Conservation (phyloP, 1,140 invertebrate species). For the Marisa cornuarietis region DNA sequence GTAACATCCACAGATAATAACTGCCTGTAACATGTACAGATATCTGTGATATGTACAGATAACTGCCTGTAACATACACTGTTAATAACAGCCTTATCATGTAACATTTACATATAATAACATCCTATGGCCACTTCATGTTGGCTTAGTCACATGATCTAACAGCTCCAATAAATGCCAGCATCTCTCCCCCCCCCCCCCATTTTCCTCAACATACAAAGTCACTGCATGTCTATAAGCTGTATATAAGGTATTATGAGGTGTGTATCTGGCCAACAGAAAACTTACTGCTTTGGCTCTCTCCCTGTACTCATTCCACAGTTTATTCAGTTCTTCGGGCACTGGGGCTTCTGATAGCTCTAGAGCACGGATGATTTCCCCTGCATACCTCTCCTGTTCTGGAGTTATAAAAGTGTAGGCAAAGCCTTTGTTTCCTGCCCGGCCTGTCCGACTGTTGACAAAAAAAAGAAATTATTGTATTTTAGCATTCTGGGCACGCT, state of each 20-base stretch:
- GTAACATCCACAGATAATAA: too few species aligned
- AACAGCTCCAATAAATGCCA: too few species aligned
- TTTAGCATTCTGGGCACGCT: not conserved
- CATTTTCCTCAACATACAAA: too few species aligned
- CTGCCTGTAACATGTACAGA: too few species aligned
- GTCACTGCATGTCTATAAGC: too few species aligned
- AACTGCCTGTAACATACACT: too few species aligned
- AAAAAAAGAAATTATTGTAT: not conserved
- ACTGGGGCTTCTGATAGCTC: constrained; percentile 83
- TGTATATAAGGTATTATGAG: not conserved
- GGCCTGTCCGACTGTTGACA: constrained; percentile 70
- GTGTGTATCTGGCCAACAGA: not conserved
- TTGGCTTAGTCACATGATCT: too few species aligned
- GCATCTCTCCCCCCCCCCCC: too few species aligned
- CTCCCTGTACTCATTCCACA: constrained; percentile 90
- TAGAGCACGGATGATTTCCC: constrained; percentile 91
- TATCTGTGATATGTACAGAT: too few species aligned
- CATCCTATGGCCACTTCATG: too few species aligned
- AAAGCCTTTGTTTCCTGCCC: constrained; percentile 96
- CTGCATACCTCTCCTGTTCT: constrained; percentile 91
- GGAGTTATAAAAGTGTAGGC: constrained; percentile 97
- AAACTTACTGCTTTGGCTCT: constrained; percentile 84
- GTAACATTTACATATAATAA: too few species aligned
- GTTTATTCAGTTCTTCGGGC: constrained; percentile 78
- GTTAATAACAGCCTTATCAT: too few species aligned